Evolutionary conservation across 1,140 invertebrate genomes (phyloP), one percentile per base, ranked within the genome.

Genomic region (Macrostomum lignano): DNA sequence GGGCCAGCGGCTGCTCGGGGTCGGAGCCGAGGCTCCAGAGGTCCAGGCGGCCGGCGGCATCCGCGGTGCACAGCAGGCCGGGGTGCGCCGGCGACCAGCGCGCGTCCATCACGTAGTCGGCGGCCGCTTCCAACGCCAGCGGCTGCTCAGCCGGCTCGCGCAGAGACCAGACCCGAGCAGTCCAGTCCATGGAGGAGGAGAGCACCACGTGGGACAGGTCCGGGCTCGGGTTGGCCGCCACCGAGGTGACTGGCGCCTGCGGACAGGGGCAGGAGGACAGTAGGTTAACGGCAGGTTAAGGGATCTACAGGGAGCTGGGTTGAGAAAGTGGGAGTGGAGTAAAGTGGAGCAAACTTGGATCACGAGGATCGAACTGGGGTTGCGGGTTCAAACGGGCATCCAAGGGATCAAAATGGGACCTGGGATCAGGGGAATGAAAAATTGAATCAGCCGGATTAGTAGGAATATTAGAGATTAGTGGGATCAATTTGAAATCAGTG

Each of bases 91-190:
- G 88, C 10, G 84, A 94, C 91, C 91, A 98, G 38, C 75, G 72
- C 7, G 84, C 81, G 58, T 94, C 86, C 49, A 78, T 73, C 21
- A 96, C 75, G 58, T 93, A 96, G 56, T 94, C 84, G 25, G 74
- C 73, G 55, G 84, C 88, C 51, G 94, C 78, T 55, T 94, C 84
- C 61, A 94, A 94, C n/a, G 81, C 86, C 52, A 91, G 81, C n/a
- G n/a, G n/a, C 48, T 81, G 82, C 35, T 68, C 74, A 52, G 88
- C 78, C 13, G 11, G 34, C 21, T 23, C 31, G 11, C 21, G 13
- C 5, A 24, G 32, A 3, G 21, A 36, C 86, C 88, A 96, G 4
- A 96, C 61, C 55, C 94, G 93, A 24, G 94, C 73, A 25, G 81
- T 91, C 86, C 86, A 96, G 59, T 96, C 88, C 47, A 93, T 75